Conservation (phyloP, 2,113 vertebrate species). For the Amazona guildingii region DNA sequence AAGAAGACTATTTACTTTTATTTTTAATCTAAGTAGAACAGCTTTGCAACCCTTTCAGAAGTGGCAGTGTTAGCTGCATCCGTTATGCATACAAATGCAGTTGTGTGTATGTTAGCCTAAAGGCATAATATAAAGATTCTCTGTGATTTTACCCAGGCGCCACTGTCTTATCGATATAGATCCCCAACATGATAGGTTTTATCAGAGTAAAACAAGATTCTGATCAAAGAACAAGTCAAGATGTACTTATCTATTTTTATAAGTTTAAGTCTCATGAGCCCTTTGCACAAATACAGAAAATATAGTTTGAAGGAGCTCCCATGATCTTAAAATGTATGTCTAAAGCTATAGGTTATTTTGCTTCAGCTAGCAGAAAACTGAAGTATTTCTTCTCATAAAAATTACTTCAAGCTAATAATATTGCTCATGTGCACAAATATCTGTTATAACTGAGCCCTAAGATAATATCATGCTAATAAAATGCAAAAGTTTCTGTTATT, state of each 20-base stretch:
- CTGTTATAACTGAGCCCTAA: neutral
- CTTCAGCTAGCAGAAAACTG: neutral
- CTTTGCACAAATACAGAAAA: neutral
- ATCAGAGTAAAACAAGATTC: neutral
- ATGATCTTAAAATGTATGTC: neutral
- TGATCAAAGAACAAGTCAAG: neutral
- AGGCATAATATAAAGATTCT: neutral
- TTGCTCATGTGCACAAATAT: neutral
- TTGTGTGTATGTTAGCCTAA: neutral
- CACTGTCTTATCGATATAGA: neutral
- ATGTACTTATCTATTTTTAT: neutral
- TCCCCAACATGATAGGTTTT: neutral
- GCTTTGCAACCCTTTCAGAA: constrained; percentile 9
- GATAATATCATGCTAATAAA: neutral
- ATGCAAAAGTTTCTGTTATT: neutral
- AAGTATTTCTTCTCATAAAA: neutral
- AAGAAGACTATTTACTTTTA: neutral
- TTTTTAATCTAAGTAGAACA: constrained; percentile 30
- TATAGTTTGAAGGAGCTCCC: neutral
- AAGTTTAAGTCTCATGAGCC: neutral
- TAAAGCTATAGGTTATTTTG: neutral
- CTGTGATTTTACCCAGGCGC: neutral
- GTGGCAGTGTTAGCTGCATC: neutral
- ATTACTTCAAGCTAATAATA: neutral
- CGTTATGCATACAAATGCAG: neutral